These are phyloP conservation scores for Gambelia wislizenii DNA, from an alignment of 2,797 vertebrate genomes.

Conservation along the genomic window DNA sequence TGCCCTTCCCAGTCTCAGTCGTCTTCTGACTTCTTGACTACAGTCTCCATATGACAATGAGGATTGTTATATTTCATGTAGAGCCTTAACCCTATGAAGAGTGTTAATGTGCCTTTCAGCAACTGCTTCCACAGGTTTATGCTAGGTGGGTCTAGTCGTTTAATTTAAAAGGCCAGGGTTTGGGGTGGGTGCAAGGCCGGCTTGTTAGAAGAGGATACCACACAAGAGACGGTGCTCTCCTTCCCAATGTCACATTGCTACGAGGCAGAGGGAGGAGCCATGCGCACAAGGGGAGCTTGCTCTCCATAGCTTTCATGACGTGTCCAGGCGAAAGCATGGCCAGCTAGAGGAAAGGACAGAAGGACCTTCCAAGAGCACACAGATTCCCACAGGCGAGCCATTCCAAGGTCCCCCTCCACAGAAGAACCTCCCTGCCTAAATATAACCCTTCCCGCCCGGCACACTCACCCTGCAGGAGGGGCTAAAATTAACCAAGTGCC, in stretches of 20 bases:
- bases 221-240: background rate
- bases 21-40: too few relatives aligned
- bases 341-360: background rate
- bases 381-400: conserved; percentile 45
- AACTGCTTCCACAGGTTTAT: too few relatives aligned
- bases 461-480: conserved; percentile 58
- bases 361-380: conserved; percentile 57
- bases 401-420: background rate
- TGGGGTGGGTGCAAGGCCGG: background rate
- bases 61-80: too few relatives aligned
- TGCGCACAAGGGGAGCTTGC: background rate
- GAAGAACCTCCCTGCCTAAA: background rate
- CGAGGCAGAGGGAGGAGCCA: background rate
- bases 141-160: too few relatives aligned
- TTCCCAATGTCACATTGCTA: background rate
- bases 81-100: too few relatives aligned
- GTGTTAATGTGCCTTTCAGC: too few relatives aligned
- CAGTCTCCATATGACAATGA: too few relatives aligned
- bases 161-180: too few relatives aligned
- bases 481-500: conserved; percentile 70
- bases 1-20: too few relatives aligned
- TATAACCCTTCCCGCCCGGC: background rate
- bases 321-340: background rate
- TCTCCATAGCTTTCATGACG: background rate
- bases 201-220: background rate